Percentiles rank a stretch among this genome's conserved stretches.
Conservation (phyloP, 2,888 invertebrate genomes). For the Tipula unca region DNA sequence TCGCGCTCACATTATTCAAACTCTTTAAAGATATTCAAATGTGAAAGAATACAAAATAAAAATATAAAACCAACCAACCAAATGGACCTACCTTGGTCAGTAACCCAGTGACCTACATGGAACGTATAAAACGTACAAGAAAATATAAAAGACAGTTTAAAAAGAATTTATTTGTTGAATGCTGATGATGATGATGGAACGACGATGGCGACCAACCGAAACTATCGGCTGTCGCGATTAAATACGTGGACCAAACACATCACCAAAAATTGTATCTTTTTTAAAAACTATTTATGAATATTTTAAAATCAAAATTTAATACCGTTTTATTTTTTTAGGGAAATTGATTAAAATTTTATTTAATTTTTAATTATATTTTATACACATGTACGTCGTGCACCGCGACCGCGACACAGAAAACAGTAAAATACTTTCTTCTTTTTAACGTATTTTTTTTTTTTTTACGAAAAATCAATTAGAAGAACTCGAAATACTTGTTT, state of each 20-base stretch:
- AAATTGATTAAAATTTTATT: background rate
- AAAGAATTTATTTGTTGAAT: background rate
- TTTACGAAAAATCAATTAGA: background rate
- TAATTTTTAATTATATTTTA: background rate
- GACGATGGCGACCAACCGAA: background rate
- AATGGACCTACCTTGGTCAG: constrained; percentile 25
- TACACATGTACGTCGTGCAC: background rate
- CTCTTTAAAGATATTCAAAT: background rate
- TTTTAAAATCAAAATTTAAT: background rate
- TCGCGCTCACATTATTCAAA: background rate
- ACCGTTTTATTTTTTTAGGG: background rate
- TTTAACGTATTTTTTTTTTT: no score
- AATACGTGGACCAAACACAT: background rate
- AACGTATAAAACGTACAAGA: background rate
- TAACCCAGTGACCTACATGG: constrained; percentile 26
- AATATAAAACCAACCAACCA: background rate
- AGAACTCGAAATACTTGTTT: background rate
- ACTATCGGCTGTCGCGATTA: background rate
- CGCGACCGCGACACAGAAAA: background rate
- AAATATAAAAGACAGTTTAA: background rate
- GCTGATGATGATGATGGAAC: background rate
- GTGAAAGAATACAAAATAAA: background rate
- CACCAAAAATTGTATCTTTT: background rate
- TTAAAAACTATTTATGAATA: background rate
- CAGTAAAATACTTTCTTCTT: background rate